Evolutionary conservation across 2,113 vertebrate genomes (phyloP).

Genomic region (Macroglossus sobrinus): DNA sequence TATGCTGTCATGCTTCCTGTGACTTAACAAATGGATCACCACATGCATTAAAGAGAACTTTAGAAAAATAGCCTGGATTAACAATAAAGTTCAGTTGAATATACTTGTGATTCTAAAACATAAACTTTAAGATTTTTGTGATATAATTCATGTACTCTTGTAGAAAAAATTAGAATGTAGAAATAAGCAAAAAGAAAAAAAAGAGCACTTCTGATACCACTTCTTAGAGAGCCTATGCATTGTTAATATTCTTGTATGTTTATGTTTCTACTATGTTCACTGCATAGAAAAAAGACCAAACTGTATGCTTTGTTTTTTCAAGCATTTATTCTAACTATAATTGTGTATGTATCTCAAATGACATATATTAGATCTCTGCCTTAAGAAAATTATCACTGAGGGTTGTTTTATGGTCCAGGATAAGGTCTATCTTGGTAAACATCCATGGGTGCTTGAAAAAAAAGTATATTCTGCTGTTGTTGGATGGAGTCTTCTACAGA

Average conservation of each 20-base stretch:
- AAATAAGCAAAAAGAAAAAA: neutral
- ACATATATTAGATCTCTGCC: neutral
- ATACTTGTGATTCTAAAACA: neutral
- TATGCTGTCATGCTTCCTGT: neutral
- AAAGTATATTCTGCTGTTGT: neutral
- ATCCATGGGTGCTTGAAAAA: neutral
- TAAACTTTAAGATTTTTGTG: neutral
- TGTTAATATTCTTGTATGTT: neutral
- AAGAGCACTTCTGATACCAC: neutral
- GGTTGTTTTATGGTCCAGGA: neutral
- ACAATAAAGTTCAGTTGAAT: neutral
- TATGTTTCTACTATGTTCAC: neutral
- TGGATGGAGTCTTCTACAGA: neutral
- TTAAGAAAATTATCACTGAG: neutral
- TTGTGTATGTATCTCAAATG: neutral
- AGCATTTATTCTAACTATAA: neutral
- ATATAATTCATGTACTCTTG: neutral
- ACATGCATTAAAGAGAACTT: neutral
- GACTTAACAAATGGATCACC: neutral
- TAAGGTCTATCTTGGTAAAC: neutral
- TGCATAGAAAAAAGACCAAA: neutral
- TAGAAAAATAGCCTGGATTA: neutral
- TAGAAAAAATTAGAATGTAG: neutral
- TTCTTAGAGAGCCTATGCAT: neutral
- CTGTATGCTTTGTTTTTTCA: neutral